A percentile compares a stretch with the other conserved stretches of the same genome.
These are phyloP conservation scores for Mythimna albipuncta DNA, from an alignment of 2,888 invertebrate species.

Conservation along the genomic window DNA sequence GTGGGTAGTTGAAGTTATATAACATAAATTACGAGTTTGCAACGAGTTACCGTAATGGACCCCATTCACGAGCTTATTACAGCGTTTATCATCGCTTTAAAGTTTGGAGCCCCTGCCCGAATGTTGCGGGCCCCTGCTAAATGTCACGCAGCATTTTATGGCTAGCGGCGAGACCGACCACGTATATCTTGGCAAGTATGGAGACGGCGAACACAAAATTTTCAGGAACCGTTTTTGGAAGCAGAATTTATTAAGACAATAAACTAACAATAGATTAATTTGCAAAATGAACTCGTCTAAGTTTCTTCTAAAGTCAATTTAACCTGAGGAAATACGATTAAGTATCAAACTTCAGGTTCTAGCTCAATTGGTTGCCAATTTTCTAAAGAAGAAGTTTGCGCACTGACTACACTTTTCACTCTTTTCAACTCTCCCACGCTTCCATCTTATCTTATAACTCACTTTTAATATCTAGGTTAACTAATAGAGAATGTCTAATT, in stretches of 20 bases:
- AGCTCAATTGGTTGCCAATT: too few species aligned
- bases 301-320: too few species aligned
- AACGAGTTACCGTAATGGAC: constrained; percentile 71
- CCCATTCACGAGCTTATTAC: constrained; percentile 68
- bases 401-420: too few species aligned
- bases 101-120: constrained; percentile 58
- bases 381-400: too few species aligned
- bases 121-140: constrained; percentile 45
- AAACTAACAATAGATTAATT: neutral
- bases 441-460: too few species aligned
- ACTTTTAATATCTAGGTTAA: too few species aligned
- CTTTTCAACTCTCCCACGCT: too few species aligned
- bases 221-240: neutral
- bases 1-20: constrained; percentile 71
- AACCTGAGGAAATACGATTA: too few species aligned
- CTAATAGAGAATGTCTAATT: too few species aligned
- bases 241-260: neutral
- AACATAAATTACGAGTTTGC: constrained; percentile 76
- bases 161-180: constrained; percentile 2
- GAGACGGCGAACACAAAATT: neutral
- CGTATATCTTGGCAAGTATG: constrained; percentile 23
- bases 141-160: constrained; percentile 58
- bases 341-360: too few species aligned
- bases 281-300: neutral
- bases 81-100: constrained; percentile 70